A percentile compares a stretch with the other conserved stretches of the same genome.
phyloP scores from a whole-genome alignment of 2,113 vertebrate species.

The Felis catus region F.catus_Fca126_mat1.0 CM031419.1:125607001-125607500 shows the following conservation, averaged over 20 bases:
- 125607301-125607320: background rate
- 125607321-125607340: background rate
- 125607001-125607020: background rate
- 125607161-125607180: background rate
- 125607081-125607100: background rate
- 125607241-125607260: background rate
- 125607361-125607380: background rate
- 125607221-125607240: background rate
- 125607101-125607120: background rate
- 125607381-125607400: background rate
- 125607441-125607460: background rate
- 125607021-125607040: background rate
- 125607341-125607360: background rate
- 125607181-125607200: background rate
- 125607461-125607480: background rate
- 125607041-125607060: background rate
- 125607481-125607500: background rate
- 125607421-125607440: background rate
- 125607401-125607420: background rate
- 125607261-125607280: background rate
- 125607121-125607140: background rate
- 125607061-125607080: background rate
- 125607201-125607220: background rate
- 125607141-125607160: background rate
- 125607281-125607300: background rate